A percentile compares a stretch with the other conserved stretches of the same genome.
phyloP scores from a whole-genome alignment of 1,140 invertebrate species.

The Eriocheir sinensis region DNA sequence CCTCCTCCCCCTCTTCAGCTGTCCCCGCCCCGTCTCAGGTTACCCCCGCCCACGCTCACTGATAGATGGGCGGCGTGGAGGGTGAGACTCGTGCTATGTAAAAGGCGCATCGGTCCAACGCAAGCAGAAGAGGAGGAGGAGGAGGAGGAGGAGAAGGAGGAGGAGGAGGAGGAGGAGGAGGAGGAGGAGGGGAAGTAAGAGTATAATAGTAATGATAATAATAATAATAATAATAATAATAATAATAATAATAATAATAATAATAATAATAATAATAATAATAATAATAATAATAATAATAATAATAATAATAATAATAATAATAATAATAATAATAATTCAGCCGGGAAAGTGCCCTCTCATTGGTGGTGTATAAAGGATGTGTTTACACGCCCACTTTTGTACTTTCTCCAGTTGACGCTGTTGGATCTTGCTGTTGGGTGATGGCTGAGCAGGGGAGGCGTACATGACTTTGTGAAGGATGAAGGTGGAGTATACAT shows the following conservation, averaged over 20 bases:
- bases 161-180: no score
- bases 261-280: no score
- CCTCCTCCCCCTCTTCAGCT: neutral
- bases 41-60: neutral
- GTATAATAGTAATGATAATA: no score
- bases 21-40: neutral
- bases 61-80: neutral
- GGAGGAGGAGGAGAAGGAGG: no score
- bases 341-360: no score
- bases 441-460: neutral
- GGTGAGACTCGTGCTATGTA: neutral
- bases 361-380: no score
- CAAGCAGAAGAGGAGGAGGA: neutral
- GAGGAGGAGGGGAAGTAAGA: no score
- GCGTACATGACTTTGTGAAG: neutral
- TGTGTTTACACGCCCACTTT: neutral
- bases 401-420: constrained; percentile 22
- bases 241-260: no score
- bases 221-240: no score
- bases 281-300: no score
- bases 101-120: neutral
- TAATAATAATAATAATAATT: no score
- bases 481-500: constrained; percentile 1
- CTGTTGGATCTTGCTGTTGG: neutral
- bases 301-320: no score